Evolutionary conservation across 2,113 vertebrate species (phyloP).

Genomic region (Nothoprocta perdicaria): DNA sequence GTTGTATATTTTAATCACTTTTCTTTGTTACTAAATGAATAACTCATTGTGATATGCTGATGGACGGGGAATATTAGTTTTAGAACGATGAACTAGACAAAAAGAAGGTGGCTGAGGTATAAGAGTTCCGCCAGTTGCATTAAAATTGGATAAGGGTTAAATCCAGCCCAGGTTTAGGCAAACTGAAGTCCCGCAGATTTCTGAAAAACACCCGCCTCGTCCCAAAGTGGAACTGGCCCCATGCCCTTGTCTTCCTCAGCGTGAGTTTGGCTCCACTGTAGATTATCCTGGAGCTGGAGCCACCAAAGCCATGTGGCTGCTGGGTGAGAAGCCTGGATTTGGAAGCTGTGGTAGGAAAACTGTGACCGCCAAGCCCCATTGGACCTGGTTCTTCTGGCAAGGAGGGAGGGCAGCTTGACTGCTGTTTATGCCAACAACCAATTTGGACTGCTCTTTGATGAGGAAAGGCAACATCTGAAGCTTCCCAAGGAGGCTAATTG

Average conservation of each 20-base stretch:
- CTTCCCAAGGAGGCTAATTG: not conserved
- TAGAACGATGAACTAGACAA: constrained; percentile 41
- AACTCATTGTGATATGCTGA: constrained; percentile 64
- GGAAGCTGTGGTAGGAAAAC: not conserved
- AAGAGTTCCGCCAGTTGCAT: constrained; percentile 5
- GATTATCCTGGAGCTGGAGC: not conserved
- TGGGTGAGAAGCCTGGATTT: not conserved
- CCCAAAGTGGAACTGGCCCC: not conserved
- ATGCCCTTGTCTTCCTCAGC: not conserved
- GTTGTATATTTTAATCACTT: constrained; percentile 73
- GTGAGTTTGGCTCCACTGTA: not conserved
- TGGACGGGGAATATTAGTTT: constrained; percentile 38
- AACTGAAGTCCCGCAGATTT: not conserved
- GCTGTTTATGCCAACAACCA: constrained; percentile 37
- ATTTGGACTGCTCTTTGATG: constrained; percentile 22
- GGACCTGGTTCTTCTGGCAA: constrained; percentile 26
- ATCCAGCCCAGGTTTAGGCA: not conserved
- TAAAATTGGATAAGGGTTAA: not conserved
- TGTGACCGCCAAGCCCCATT: not conserved
- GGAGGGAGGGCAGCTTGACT: constrained; percentile 17
- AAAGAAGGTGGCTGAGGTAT: not conserved
- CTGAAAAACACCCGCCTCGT: not conserved
- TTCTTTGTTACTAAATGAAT: constrained; percentile 70
- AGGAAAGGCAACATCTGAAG: constrained; percentile 28
- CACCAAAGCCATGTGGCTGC: not conserved